Evolutionary conservation across 2,888 invertebrate genomes (phyloP).

Genomic region (Lysandra bellargus): DNA sequence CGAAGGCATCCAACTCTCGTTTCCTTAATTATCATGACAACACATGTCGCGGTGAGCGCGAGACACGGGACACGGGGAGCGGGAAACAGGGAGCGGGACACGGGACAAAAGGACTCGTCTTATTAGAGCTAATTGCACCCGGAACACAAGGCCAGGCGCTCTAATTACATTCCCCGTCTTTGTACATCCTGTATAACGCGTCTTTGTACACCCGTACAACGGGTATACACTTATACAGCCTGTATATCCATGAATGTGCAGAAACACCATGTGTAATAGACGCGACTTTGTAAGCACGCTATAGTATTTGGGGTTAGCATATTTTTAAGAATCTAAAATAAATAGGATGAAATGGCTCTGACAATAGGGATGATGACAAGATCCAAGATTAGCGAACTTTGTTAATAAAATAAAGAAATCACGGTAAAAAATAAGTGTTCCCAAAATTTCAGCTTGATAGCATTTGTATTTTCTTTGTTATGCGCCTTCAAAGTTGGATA

Average conservation of each 20-base stretch:
- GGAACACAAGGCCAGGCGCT: conserved; percentile 37
- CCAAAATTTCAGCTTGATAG: too few species aligned
- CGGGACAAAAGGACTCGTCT: conserved; percentile 35
- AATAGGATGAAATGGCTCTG: too few species aligned
- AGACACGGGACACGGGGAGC: neutral
- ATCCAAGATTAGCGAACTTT: too few species aligned
- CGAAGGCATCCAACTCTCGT: neutral
- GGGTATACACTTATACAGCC: neutral
- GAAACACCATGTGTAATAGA: neutral
- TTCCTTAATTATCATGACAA: conserved; percentile 1
- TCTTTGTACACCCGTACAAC: neutral
- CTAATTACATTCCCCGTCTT: conserved; percentile 43
- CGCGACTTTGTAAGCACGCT: too few species aligned
- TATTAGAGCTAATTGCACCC: conserved; percentile 43
- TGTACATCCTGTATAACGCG: neutral
- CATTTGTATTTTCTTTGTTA: too few species aligned
- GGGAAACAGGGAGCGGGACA: neutral
- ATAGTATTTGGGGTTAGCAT: too few species aligned
- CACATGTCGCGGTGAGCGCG: neutral
- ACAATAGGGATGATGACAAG: too few species aligned
- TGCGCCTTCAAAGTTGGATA: too few species aligned
- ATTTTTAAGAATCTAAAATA: too few species aligned
- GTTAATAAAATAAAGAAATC: too few species aligned
- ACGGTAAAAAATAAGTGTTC: too few species aligned
- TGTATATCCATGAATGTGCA: neutral